phyloP scores from a whole-genome alignment of 2,888 invertebrate species.

The Bruchidius siliquastri region DNA sequence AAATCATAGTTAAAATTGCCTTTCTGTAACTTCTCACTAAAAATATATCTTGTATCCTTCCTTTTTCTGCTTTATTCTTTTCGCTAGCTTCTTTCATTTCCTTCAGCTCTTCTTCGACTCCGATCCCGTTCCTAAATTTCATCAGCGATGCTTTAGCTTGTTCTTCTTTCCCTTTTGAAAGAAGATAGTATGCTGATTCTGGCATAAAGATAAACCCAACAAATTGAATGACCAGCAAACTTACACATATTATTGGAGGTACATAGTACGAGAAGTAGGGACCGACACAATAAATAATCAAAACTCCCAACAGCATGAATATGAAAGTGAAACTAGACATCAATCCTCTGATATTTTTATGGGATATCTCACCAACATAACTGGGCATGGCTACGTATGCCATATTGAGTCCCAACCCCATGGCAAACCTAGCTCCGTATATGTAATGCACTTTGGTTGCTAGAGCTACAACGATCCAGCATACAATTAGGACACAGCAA shows the following conservation, averaged over 20 bases:
- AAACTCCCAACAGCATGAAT: constrained; percentile 40
- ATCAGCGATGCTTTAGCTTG: constrained; percentile 34
- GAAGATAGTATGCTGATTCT: constrained; percentile 40
- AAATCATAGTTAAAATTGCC: constrained; percentile 40
- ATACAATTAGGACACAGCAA: constrained; percentile 29
- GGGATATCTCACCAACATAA: constrained; percentile 44
- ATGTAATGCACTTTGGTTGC: constrained; percentile 30
- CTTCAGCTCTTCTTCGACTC: constrained; percentile 38
- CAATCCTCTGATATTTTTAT: constrained; percentile 42
- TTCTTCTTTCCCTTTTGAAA: constrained; percentile 36
- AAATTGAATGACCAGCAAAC: constrained; percentile 35
- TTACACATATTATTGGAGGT: constrained; percentile 27
- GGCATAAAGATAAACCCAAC: constrained; percentile 41
- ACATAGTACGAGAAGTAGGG: constrained; percentile 30
- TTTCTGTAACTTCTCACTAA: constrained; percentile 40
- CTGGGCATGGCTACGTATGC: constrained; percentile 44
- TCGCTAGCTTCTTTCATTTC: constrained; percentile 38
- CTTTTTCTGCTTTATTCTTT: constrained; percentile 37
- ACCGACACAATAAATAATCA: constrained; percentile 37
- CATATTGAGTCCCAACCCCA: constrained; percentile 42
- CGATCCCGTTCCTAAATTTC: constrained; percentile 28
- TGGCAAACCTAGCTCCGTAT: constrained; percentile 37
- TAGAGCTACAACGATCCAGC: constrained; percentile 36
- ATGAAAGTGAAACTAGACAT: constrained; percentile 42
- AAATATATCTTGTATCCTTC: constrained; percentile 37